Evolutionary conservation across 1,140 invertebrate species (phyloP), one percentile per base, ranked within the genome.

Genomic region (Tetramorium simillimum): DNA sequence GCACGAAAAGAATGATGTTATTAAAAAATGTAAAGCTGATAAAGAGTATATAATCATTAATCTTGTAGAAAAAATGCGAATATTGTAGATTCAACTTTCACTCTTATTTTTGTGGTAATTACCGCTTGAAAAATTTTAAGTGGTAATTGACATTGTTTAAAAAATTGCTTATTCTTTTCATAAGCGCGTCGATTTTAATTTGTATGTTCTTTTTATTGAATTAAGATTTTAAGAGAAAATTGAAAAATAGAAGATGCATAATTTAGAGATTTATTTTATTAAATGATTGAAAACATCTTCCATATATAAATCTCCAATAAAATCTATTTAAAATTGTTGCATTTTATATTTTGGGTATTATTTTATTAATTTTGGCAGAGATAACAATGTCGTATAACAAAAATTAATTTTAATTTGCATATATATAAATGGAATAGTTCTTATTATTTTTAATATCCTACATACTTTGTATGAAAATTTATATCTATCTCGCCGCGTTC

Each of bases 381-480:
- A 33, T 63, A 18, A 5, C 14, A 56, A n/a, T 18, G 21, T n/a
- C 18, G 21, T n/a, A 28, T n/a, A 72, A 67, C 4, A 84, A 46
- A 75, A 65, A 53, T 53, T 12, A 14, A 16, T 63, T 80, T 46
- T 24, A 69, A 76, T 80, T 76, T 12, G 28, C 24, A 6, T 33
- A 49, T 6, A 7, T 37, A 43, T 65, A 43, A 60, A n/a, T 46
- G 9, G 0, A 40, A 51, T 21, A 72, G 28, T 69, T 49, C 4
- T 49, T 51, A 21, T 49, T 73, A 16, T 33, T 28, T 81, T 40
- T 65, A 43, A 33, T 33, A 53, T 78, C 14, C 24, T 78, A 21
- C 37, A 58, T 53, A 85, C 53, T 77, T 28, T 86, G 67, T 69
- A 46, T 43, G 10, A 37, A 24, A 12, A 43, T 69, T 28, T 78